Percentiles rank a stretch among this genome's conserved stretches.
phyloP scores from a whole-genome alignment of 2,797 vertebrate species.

The Sylvilagus floridanus region DNA sequence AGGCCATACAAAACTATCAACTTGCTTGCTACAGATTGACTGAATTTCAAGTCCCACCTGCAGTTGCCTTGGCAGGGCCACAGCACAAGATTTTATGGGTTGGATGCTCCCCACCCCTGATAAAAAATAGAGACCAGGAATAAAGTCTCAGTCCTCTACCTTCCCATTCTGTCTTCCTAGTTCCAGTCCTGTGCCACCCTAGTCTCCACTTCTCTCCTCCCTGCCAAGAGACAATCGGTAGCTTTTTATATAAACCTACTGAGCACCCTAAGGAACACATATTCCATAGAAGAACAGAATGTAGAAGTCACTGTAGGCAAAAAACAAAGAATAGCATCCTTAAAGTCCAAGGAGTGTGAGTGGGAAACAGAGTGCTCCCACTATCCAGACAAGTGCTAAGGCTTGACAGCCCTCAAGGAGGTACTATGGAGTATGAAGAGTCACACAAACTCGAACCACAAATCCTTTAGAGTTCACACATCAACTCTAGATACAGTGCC shows the following conservation, averaged over 20 bases:
- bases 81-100: too few relatives aligned
- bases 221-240: background rate
- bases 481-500: background rate
- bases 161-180: background rate
- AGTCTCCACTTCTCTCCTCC: background rate
- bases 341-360: background rate
- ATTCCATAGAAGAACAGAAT: background rate
- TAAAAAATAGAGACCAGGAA: background rate
- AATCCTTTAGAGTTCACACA: background rate
- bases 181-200: background rate
- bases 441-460: background rate
- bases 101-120: too few relatives aligned
- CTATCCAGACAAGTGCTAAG: background rate
- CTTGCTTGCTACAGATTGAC: too few relatives aligned
- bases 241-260: background rate
- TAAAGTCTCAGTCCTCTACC: background rate
- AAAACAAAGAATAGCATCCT: slow-evolving; percentile 9
- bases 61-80: too few relatives aligned
- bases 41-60: too few relatives aligned
- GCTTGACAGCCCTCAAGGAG: fast-evolving
- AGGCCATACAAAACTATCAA: too few relatives aligned
- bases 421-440: background rate
- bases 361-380: background rate
- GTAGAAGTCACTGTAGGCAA: background rate
- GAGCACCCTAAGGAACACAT: background rate